Conservation (phyloP, 2,113 vertebrate genomes). For the Salminus brasiliensis region DNA sequence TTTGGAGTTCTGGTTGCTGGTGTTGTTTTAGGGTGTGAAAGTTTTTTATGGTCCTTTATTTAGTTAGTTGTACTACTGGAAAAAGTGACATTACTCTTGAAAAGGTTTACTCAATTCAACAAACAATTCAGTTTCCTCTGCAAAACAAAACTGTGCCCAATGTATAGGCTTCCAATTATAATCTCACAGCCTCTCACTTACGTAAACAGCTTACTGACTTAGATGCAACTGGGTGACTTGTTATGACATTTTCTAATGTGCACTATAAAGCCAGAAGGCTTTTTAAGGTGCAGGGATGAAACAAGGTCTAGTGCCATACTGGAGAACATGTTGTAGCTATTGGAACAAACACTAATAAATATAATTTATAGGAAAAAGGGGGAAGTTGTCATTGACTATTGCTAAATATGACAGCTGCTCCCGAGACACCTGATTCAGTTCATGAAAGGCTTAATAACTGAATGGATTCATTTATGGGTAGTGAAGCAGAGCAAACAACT, state of each 20-base stretch:
- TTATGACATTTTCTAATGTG: neutral
- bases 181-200: neutral
- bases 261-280: neutral
- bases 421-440: neutral
- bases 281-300: neutral
- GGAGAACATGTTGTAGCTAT: too few species aligned
- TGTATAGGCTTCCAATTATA: neutral
- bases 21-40: neutral
- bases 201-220: neutral
- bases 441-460: neutral
- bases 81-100: neutral
- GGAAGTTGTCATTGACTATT: too few species aligned
- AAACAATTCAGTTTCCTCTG: neutral
- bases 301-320: neutral
- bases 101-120: neutral
- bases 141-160: neutral
- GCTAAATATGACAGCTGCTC: too few species aligned
- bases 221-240: neutral
- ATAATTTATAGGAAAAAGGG: too few species aligned
- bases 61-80: neutral
- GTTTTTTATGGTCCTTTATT: constrained; percentile 10
- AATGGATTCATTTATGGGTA: neutral
- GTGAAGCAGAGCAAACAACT: too few species aligned
- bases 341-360: too few species aligned
- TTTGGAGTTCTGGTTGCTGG: neutral